A percentile compares a stretch with the other conserved stretches of the same genome.
Evolutionary conservation across 2,888 invertebrate species (phyloP).

Genomic region (Lasioglossum marginatum): DNA sequence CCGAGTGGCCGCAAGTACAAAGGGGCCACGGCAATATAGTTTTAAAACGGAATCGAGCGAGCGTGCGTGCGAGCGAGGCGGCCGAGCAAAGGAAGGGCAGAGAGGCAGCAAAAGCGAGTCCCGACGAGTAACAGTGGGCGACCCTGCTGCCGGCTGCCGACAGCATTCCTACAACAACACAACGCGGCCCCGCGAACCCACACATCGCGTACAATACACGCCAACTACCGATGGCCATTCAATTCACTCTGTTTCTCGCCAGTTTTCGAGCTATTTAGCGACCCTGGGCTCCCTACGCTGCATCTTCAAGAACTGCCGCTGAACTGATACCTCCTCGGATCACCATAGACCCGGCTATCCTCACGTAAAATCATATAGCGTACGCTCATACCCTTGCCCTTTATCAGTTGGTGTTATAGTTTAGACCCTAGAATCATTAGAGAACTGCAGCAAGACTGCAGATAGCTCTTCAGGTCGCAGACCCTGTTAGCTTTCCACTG

Average conservation of each 20-base stretch:
- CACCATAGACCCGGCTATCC: background rate
- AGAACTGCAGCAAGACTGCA: background rate
- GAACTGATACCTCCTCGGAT: background rate
- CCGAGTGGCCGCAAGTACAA: constrained; percentile 68
- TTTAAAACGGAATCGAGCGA: constrained; percentile 72
- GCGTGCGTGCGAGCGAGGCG: constrained; percentile 61
- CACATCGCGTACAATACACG: constrained; percentile 69
- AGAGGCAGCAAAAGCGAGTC: constrained; percentile 74
- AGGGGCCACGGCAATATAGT: constrained; percentile 72
- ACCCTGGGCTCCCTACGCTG: background rate
- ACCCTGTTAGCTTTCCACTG: background rate
- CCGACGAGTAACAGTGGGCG: constrained; percentile 78
- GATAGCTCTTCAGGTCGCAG: background rate
- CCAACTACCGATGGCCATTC: constrained; percentile 48
- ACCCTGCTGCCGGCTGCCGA: constrained; percentile 78
- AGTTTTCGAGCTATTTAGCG: constrained; percentile 36
- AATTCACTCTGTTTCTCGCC: constrained; percentile 27
- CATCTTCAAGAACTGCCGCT: background rate
- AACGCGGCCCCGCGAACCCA: constrained; percentile 71
- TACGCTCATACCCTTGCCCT: too few species aligned
- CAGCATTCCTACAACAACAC: constrained; percentile 79
- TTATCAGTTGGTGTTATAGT: background rate
- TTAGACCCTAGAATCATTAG: background rate
- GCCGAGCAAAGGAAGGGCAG: constrained; percentile 64
- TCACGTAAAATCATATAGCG: background rate